Evolutionary conservation across 2,113 vertebrate species (phyloP), one percentile per base, ranked within the genome.

Genomic region (Mystacornis crossleyi): DNA sequence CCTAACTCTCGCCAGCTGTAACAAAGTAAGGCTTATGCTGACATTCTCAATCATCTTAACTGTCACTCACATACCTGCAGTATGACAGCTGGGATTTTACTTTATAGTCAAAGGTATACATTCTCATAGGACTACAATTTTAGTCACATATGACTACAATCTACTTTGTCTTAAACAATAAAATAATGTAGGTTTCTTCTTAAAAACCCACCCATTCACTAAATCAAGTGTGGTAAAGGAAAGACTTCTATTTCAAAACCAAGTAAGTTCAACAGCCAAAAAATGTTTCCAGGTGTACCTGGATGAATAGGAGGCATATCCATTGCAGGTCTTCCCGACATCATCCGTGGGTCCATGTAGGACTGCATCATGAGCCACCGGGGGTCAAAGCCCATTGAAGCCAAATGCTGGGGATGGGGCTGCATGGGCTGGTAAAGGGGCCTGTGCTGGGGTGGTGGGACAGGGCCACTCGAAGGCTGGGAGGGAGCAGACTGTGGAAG

Each of bases 321-420:
- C 97, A 99, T 98, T 28, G 98, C 85, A 98, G 99, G 99, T 25
- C 99, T 98, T 48, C 99, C 99, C 1, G 99, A 99, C 95, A 99
- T 99, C 98, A 99, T 99, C 18, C 99, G 98, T 19, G 99, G 99
- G 94, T 99, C 99, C 99, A 99, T 99, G 93, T 99, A 99, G 19
- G 99, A 98, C 77, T 99, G 99, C 99, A 99, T 99, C 99, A 99
- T 99, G 45, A 99, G 98, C 99, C 99, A 99, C 81, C 99, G 98
- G 10, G 99, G 99, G 94, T 99, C 99, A 94, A 99, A 99, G 18
- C 99, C 99, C 99, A 99, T 99, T 6, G 99, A 99, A 80, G 99
- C 99, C 95, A 99, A 94, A 81, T 99, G 99, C 70, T 99, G 99
- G 70, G 99, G 99, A 94, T 99, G 99, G 21, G 99, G 99, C 13